Evolutionary conservation across 2,113 vertebrate genomes (phyloP).

Genomic region (Microtus montanus): DNA sequence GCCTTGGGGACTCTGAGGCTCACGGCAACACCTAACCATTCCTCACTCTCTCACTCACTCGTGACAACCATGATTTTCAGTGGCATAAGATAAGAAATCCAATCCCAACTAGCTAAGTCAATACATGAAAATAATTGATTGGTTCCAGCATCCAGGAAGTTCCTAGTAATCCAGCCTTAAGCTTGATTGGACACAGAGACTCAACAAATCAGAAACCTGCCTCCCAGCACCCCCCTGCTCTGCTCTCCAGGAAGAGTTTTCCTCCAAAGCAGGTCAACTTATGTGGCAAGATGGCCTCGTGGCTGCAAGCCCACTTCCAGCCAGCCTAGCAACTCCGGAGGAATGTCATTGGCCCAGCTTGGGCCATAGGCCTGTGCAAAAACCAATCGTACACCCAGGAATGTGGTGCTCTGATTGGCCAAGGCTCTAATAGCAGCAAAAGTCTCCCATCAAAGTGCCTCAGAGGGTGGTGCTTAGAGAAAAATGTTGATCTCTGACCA

Average conservation of each 20-base stretch:
- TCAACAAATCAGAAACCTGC: neutral
- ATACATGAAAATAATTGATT: neutral
- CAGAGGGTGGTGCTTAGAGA: conserved; percentile 41
- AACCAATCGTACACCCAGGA: conserved; percentile 57
- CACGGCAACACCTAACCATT: neutral
- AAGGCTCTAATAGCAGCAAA: too few relatives aligned
- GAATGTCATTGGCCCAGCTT: conserved; percentile 34
- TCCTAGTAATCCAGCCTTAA: conserved; percentile 13
- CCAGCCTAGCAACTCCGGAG: conserved; percentile 63
- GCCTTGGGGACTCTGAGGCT: neutral
- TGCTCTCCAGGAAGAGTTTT: conserved; percentile 38
- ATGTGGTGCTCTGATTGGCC: conserved; percentile 61
- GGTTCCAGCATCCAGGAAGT: conserved; percentile 36
- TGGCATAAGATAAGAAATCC: neutral
- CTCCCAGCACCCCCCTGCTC: neutral
- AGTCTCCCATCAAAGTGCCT: conserved; percentile 8
- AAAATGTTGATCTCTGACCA: conserved; percentile 49
- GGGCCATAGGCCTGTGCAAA: neutral
- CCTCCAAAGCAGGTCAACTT: conserved; percentile 49
- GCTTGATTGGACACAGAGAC: conserved; percentile 34
- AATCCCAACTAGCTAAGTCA: conserved; percentile 15
- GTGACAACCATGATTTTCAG: neutral
- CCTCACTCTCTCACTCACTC: neutral
- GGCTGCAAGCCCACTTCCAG: conserved; percentile 52
- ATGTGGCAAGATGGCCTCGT: conserved; percentile 59